These are phyloP conservation scores for Lobophora halterata DNA, from an alignment of 2,888 invertebrate genomes.

Conservation along the genomic window DNA sequence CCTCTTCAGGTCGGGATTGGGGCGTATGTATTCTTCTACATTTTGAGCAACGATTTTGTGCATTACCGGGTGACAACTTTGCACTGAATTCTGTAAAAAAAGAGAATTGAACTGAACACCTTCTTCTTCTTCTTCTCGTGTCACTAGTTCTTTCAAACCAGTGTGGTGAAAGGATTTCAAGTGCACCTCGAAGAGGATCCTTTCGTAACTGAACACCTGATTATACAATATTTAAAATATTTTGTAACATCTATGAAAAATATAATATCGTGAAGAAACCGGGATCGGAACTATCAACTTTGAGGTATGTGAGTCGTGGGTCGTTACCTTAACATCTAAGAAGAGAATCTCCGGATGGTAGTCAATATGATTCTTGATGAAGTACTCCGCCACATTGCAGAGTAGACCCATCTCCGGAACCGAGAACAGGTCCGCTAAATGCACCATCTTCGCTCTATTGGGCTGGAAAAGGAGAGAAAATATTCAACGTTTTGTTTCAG, in stretches of 20 bases:
- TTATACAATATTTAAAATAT: no score
- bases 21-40: conserved; percentile 89
- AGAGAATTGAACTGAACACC: background rate
- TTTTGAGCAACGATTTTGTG: conserved; percentile 92
- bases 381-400: conserved; percentile 96
- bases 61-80: conserved; percentile 93
- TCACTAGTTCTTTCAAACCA: no score
- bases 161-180: no score
- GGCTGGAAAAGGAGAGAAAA: conserved; percentile 73
- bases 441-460: conserved; percentile 90
- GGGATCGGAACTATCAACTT: no score
- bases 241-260: no score
- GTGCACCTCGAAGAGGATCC: no score
- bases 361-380: conserved; percentile 92
- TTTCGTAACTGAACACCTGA: no score
- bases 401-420: conserved; percentile 97
- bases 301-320: no score
- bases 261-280: no score
- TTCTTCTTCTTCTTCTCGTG: no score
- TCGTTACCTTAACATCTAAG: conserved; percentile 95
- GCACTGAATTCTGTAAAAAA: conserved; percentile 88
- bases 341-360: conserved; percentile 98
- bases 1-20: conserved; percentile 85
- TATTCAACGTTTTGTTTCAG: no score
- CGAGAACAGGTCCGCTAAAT: conserved; percentile 97